Conservation (phyloP, 2,797 vertebrate species). For the Cossypha heuglini region DNA sequence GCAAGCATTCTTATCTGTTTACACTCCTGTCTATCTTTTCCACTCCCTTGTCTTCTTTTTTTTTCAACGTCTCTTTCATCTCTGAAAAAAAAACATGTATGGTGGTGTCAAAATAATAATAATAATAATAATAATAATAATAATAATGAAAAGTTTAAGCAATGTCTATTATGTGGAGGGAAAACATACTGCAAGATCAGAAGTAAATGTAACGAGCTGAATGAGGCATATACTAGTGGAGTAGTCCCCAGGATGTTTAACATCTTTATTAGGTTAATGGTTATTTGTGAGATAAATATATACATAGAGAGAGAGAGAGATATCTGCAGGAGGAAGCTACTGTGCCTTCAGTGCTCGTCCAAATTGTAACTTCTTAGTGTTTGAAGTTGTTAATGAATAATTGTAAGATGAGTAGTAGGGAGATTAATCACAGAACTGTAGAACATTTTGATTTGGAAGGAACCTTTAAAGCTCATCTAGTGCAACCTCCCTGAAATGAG, state of each 20-base stretch:
- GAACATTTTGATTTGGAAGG: not conserved
- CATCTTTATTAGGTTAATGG: not conserved
- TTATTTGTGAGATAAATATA: not conserved
- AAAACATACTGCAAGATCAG: not conserved
- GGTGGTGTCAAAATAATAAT: not conserved
- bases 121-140: not conserved
- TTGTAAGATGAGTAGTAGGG: not conserved
- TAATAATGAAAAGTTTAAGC: not conserved
- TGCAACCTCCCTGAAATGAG: not conserved
- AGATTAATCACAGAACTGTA: not conserved
- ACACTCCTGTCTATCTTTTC: not conserved
- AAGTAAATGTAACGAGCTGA: not conserved
- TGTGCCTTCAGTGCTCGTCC: not conserved
- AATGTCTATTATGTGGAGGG: not conserved
- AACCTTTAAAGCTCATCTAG: not conserved
- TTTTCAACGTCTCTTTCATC: not conserved
- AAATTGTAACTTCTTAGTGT: not conserved
- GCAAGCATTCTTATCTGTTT: not conserved
- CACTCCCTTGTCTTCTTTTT: not conserved
- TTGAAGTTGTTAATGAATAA: not conserved
- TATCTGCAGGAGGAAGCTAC: not conserved
- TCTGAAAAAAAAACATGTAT: not conserved
- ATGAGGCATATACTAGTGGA: not conserved
- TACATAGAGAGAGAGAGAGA: not conserved
- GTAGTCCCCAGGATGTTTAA: not conserved